Percentiles rank a stretch among this genome's conserved stretches.
Conservation (phyloP, 2,113 vertebrate genomes). For the Lamprotornis superbus region DNA sequence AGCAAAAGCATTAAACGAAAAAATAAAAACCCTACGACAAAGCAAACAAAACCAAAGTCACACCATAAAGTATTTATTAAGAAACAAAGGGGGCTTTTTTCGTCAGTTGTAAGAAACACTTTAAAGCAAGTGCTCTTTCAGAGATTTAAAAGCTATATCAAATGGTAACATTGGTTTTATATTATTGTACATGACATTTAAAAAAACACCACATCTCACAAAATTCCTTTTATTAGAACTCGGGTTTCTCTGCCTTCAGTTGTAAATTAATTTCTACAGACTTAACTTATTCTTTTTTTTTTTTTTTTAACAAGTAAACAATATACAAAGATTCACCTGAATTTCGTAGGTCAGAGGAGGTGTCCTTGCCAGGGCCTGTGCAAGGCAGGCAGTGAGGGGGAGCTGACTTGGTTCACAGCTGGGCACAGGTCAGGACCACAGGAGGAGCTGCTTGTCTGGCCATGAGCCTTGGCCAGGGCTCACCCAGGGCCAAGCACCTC, state of each 20-base stretch:
- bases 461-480: background rate
- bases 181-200: conserved; percentile 63
- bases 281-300: conserved; percentile 58
- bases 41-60: conserved; percentile 52
- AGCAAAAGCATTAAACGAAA: background rate
- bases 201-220: conserved; percentile 48
- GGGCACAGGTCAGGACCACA: background rate
- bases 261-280: conserved; percentile 68
- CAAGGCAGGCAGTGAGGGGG: conserved; percentile 13
- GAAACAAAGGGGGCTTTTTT: conserved; percentile 63
- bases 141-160: conserved; percentile 58
- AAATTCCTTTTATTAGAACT: conserved; percentile 60
- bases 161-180: conserved; percentile 65
- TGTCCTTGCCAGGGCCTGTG: conserved; percentile 27
- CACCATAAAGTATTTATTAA: conserved; percentile 80
- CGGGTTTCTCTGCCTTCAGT: background rate
- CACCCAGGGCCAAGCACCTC: background rate
- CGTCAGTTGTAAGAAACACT: conserved; percentile 69
- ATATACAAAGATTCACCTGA: conserved; percentile 70
- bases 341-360: conserved; percentile 15
- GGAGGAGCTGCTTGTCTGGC: background rate
- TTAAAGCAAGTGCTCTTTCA: conserved; percentile 57
- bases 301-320: conserved; percentile 59
- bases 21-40: background rate
- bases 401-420: background rate